Conservation (phyloP, 2,797 vertebrate genomes). For the Malacoraja senta region DNA sequence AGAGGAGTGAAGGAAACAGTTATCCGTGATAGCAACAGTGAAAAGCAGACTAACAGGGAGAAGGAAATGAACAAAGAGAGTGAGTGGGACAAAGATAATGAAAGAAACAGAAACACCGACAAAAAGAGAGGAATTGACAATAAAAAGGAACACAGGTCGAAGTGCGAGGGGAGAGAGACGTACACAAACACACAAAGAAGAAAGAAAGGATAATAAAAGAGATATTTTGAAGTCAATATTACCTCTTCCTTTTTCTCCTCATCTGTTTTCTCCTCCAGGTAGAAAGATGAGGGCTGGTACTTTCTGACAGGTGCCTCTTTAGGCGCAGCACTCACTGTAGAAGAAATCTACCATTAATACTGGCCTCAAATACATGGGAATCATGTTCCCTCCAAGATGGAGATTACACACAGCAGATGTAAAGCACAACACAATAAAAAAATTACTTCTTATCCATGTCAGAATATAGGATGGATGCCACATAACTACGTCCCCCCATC, state of each 20-base stretch:
- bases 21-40: neutral
- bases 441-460: neutral
- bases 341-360: conserved; percentile 21
- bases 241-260: conserved; percentile 98
- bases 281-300: conserved; percentile 71
- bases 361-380: neutral
- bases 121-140: no score
- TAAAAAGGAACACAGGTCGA: neutral
- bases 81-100: neutral
- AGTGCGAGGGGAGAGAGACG: neutral
- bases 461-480: neutral
- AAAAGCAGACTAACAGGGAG: neutral
- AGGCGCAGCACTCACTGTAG: conserved; percentile 79
- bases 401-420: neutral
- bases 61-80: neutral
- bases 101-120: no score
- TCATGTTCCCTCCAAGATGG: neutral
- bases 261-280: conserved; percentile 86
- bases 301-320: conserved; percentile 75
- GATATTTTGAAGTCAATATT: neutral
- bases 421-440: neutral
- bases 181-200: neutral
- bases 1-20: neutral
- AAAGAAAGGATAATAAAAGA: neutral
- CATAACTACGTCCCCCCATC: neutral